phyloP scores from a whole-genome alignment of 2,888 invertebrate genomes.

The Lepidochrysops patricia region DNA sequence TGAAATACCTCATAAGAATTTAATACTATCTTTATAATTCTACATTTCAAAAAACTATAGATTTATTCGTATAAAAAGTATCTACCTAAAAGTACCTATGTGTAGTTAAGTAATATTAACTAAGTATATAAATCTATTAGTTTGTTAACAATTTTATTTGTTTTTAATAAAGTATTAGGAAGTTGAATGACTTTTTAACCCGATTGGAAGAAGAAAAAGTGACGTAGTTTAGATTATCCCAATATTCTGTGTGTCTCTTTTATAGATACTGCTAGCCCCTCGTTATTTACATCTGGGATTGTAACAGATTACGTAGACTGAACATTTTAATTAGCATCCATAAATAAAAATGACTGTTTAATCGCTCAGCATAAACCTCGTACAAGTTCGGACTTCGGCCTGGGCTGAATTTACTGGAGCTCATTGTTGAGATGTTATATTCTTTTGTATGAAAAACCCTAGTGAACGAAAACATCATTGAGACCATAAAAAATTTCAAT shows the following conservation, averaged over 20 bases:
- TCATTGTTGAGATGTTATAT: neutral
- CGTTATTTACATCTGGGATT: constrained; percentile 1
- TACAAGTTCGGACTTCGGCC: neutral
- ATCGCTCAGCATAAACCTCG: neutral
- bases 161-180: no score
- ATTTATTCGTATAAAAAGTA: no score
- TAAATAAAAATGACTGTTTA: constrained; percentile 6
- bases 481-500: no score
- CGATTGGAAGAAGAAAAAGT: no score
- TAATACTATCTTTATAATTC: neutral
- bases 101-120: no score
- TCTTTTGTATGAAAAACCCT: neutral
- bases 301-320: neutral
- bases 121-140: no score
- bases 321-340: constrained; percentile 5
- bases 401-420: neutral
- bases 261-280: neutral
- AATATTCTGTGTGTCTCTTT: neutral
- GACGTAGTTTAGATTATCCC: no score
- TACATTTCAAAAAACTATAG: no score
- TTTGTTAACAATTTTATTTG: no score
- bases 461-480: no score
- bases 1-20: neutral
- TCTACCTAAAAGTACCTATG: no score
- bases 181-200: no score